These are phyloP conservation scores for Oryctes rhinoceros DNA, from an alignment of 1,140 invertebrate genomes.

Conservation along the genomic window DNA sequence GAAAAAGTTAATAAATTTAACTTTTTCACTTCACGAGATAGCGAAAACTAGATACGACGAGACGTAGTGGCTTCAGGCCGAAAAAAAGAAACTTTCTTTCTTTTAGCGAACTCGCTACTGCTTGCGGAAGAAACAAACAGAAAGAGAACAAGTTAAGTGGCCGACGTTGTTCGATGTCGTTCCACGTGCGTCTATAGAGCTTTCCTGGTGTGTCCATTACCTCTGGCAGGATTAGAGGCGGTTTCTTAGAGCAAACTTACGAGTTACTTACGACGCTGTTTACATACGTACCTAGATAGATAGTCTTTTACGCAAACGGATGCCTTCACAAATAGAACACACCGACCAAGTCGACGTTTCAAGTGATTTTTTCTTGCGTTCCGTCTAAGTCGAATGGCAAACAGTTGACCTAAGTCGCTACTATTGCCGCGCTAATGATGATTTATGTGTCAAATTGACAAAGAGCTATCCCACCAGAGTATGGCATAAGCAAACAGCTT, in stretches of 20 bases:
- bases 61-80: neutral
- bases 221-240: slow-evolving; percentile 34
- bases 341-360: neutral
- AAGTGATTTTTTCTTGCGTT: neutral
- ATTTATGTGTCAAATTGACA: neutral
- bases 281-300: slow-evolving; percentile 25
- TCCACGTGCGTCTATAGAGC: slow-evolving; percentile 23
- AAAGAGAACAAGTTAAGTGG: slow-evolving; percentile 36
- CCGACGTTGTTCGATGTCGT: slow-evolving; percentile 25
- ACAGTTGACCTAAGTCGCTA: neutral
- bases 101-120: slow-evolving; percentile 2
- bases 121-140: slow-evolving; percentile 21
- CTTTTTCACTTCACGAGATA: slow-evolving; percentile 18
- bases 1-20: slow-evolving; percentile 8
- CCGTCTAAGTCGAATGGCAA: neutral
- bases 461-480: neutral
- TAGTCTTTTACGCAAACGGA: slow-evolving; percentile 27
- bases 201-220: slow-evolving; percentile 37
- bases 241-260: slow-evolving; percentile 35
- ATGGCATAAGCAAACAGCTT: neutral
- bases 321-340: neutral
- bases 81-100: slow-evolving; percentile 22
- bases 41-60: neutral
- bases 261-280: slow-evolving; percentile 36
- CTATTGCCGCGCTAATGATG: neutral